Conservation (phyloP, 2,888 invertebrate species). For the Thalpophila matura region DNA sequence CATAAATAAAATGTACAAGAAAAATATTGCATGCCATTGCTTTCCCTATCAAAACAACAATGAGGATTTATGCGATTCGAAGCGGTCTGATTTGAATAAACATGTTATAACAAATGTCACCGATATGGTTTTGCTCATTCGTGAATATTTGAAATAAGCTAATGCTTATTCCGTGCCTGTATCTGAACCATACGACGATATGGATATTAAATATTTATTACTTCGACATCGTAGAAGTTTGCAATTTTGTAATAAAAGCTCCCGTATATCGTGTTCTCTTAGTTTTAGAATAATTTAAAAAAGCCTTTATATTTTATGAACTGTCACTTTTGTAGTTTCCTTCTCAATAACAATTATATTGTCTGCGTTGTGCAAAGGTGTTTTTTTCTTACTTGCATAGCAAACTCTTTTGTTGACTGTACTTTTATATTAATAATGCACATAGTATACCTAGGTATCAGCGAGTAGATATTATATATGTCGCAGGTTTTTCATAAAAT, state of each 20-base stretch:
- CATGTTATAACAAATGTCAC: slow-evolving; percentile 58
- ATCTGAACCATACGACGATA: slow-evolving; percentile 46
- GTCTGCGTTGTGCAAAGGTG: too few relatives aligned
- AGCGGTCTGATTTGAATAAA: slow-evolving; percentile 57
- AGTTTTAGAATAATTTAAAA: background rate
- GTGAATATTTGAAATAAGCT: slow-evolving; percentile 58
- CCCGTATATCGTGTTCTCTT: background rate
- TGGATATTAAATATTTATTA: slow-evolving; percentile 23
- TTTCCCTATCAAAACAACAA: slow-evolving; percentile 37
- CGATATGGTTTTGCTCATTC: slow-evolving; percentile 60
- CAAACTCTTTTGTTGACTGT: too few relatives aligned
- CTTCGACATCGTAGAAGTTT: background rate
- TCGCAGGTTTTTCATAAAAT: too few relatives aligned
- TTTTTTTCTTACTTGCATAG: too few relatives aligned
- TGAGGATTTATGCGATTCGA: slow-evolving; percentile 46
- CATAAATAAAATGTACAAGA: slow-evolving; percentile 38
- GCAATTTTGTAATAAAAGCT: slow-evolving; percentile 10
- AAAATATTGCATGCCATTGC: slow-evolving; percentile 34
- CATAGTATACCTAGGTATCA: too few relatives aligned
- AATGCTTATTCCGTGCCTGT: slow-evolving; percentile 65
- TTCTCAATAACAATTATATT: too few relatives aligned
- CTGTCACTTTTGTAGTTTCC: too few relatives aligned
- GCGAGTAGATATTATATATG: too few relatives aligned
- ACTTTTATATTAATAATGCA: too few relatives aligned
- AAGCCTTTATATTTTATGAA: too few relatives aligned